A percentile compares a stretch with the other conserved stretches of the same genome.
Evolutionary conservation across 2,113 vertebrate genomes (phyloP).

Genomic region (Dunckerocampus dactyliophorus): DNA sequence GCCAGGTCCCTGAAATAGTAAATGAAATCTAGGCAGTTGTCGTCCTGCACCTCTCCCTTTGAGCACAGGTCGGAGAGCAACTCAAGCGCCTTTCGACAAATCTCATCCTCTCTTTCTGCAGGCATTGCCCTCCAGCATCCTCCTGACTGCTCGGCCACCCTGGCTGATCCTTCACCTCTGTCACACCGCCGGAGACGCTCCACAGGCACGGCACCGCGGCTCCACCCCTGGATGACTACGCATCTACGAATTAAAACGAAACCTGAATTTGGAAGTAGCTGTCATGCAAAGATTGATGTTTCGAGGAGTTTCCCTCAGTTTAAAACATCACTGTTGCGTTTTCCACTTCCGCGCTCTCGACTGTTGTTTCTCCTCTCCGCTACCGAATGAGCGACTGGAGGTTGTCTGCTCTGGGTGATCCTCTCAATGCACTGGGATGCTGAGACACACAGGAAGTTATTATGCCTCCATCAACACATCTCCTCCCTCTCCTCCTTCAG

Average conservation of each 20-base stretch:
- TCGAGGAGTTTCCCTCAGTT: conserved; percentile 16
- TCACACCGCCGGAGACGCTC: conserved; percentile 31
- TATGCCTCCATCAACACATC: conserved; percentile 32
- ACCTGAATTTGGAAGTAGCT: background rate
- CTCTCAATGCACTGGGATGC: conserved; percentile 33
- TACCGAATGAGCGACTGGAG: conserved; percentile 30
- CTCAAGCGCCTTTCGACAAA: conserved; percentile 94
- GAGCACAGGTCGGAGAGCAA: conserved; percentile 92
- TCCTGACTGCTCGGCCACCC: conserved; percentile 81
- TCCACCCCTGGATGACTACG: conserved; percentile 33
- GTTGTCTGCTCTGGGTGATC: conserved; percentile 38
- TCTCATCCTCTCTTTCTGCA: conserved; percentile 93
- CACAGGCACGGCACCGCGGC: conserved; percentile 8
- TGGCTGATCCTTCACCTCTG: conserved; percentile 54
- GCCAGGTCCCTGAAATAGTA: conserved; percentile 89
- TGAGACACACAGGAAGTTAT: conserved; percentile 53
- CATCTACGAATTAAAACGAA: conserved; percentile 10
- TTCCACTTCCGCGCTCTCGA: background rate
- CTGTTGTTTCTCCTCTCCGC: background rate
- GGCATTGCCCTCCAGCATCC: conserved; percentile 98
- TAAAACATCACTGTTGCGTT: background rate
- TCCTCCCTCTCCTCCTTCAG: background rate
- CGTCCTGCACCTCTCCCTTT: conserved; percentile 90
- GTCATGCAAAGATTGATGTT: background rate
- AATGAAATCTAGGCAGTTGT: conserved; percentile 92